Percentiles rank a stretch among this genome's conserved stretches.
Evolutionary conservation across 2,113 vertebrate genomes (phyloP).

Genomic region (Pao palembangensis): DNA sequence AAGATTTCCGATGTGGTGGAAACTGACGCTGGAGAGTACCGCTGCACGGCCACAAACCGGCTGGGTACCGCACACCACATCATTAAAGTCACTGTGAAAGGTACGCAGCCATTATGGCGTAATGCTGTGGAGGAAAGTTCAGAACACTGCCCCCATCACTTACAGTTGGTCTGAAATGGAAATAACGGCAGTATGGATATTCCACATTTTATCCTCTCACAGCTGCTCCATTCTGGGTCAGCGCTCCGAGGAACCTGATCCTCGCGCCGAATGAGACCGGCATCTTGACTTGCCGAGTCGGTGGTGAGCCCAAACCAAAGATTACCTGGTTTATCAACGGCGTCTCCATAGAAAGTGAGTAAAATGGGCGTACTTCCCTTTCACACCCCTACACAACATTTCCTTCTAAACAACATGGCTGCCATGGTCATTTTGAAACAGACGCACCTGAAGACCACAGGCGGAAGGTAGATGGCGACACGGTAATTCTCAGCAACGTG

Average conservation of each 20-base stretch:
- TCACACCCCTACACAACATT: background rate
- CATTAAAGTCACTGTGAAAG: constrained; percentile 91
- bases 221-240: constrained; percentile 97
- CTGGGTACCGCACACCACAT: constrained; percentile 80
- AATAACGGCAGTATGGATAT: no score
- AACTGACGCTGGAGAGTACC: constrained; percentile 87
- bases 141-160: no score
- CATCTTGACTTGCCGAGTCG: constrained; percentile 84
- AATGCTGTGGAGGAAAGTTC: background rate
- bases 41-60: constrained; percentile 83
- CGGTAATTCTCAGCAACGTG: constrained; percentile 86
- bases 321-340: constrained; percentile 91
- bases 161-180: no score
- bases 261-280: constrained; percentile 92
- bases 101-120: constrained; percentile 61
- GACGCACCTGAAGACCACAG: constrained; percentile 83
- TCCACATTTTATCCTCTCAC: background rate
- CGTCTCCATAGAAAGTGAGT: constrained; percentile 86
- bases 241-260: constrained; percentile 88
- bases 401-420: background rate
- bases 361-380: background rate
- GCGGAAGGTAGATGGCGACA: constrained; percentile 86
- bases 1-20: constrained; percentile 85
- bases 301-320: constrained; percentile 86
- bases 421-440: constrained; percentile 39